These are phyloP conservation scores for Girardinichthys multiradiatus DNA, from an alignment of 2,113 vertebrate genomes.

Conservation along the genomic window DNA sequence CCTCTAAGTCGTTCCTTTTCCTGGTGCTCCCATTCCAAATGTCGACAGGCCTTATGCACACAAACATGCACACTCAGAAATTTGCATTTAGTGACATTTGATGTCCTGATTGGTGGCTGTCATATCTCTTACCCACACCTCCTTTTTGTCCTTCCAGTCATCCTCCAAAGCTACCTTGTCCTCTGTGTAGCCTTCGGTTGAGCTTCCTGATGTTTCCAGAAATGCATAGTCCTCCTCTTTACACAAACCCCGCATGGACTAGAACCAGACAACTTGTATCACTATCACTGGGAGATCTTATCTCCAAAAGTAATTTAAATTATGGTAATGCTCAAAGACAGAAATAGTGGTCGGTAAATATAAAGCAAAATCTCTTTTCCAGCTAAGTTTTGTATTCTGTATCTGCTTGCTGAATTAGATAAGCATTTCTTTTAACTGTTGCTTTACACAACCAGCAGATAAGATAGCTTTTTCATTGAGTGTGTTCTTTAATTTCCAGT, in stretches of 20 bases:
- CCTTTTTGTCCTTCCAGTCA: conserved; percentile 23
- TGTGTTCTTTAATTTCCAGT: no score
- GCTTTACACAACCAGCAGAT: no score
- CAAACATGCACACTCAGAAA: neutral
- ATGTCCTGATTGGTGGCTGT: neutral
- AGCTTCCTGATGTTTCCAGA: conserved; percentile 42
- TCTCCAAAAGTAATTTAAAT: neutral
- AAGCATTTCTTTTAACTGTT: no score
- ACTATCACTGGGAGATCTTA: neutral
- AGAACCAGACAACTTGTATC: conserved; percentile 4
- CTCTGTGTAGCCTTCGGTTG: neutral
- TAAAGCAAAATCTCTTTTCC: no score
- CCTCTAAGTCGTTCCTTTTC: conserved; percentile 65
- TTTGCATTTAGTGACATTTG: neutral
- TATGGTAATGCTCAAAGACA: neutral
- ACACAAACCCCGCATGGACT: conserved; percentile 79
- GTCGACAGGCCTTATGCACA: conserved; percentile 52
- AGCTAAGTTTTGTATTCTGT: no score
- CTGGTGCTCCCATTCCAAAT: conserved; percentile 57
- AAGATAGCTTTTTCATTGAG: no score
- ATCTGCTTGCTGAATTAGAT: no score
- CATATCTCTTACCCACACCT: conserved; percentile 65
- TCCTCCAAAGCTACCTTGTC: conserved; percentile 25
- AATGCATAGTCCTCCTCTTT: conserved; percentile 80
- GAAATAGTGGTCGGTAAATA: no score